phyloP scores from a whole-genome alignment of 2,113 vertebrate species.

The Peromyscus leucopus region DNA sequence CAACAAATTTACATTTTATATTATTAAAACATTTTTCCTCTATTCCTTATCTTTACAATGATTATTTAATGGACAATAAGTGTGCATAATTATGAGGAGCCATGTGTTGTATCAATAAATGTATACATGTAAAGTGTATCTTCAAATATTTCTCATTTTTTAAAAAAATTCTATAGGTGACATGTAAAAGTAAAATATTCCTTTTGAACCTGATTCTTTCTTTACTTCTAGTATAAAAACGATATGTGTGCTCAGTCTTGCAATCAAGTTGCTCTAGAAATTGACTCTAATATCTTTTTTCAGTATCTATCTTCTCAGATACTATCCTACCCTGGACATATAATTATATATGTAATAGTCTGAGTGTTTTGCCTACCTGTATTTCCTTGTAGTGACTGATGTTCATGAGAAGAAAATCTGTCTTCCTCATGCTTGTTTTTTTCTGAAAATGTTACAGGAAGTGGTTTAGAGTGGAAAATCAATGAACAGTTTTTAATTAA shows the following conservation, averaged over 20 bases:
- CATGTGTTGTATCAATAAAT: neutral
- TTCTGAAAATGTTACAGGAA: neutral
- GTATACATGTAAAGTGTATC: neutral
- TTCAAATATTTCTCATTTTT: neutral
- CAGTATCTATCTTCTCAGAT: neutral
- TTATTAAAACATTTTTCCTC: neutral
- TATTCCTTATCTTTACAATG: neutral
- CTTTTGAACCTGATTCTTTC: neutral
- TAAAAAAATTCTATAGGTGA: neutral
- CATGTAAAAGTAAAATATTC: neutral
- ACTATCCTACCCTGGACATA: fast-evolving
- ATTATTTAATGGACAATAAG: neutral
- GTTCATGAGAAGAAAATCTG: neutral
- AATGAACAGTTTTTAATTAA: neutral
- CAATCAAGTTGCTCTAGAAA: neutral
- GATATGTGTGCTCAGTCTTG: neutral
- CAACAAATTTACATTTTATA: neutral
- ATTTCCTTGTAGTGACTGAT: neutral
- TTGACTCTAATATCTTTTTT: neutral
- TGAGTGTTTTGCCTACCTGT: neutral
- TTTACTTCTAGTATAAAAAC: neutral
- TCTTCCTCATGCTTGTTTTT: neutral
- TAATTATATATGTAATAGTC: neutral
- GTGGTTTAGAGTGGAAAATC: neutral
- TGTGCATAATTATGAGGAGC: neutral